These are phyloP conservation scores for Nesospiza acunhae DNA, from an alignment of 2,113 vertebrate genomes.

Conservation along the genomic window DNA sequence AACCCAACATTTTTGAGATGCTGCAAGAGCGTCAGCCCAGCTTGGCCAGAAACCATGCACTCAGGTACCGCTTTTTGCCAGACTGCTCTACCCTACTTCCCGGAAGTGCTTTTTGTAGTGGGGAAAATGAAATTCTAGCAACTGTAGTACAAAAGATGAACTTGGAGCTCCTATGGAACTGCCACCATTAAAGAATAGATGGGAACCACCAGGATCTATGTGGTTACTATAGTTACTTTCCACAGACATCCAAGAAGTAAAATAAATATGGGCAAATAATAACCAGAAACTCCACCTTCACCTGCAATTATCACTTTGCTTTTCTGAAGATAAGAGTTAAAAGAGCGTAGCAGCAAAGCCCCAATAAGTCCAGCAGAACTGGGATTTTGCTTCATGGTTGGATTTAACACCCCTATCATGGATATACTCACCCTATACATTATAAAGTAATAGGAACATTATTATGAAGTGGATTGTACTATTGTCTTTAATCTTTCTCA, in stretches of 20 bases:
- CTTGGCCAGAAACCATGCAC: conserved; percentile 88
- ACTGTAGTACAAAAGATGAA: not conserved
- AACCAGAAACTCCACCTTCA: not conserved
- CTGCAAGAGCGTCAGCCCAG: conserved; percentile 95
- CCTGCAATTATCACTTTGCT: not conserved
- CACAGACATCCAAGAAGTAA: not conserved
- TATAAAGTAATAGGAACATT: not conserved
- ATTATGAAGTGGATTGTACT: not conserved
- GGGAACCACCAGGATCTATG: not conserved
- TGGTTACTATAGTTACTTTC: not conserved
- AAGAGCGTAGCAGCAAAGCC: not conserved
- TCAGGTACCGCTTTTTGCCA: conserved; percentile 79
- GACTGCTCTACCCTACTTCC: not conserved
- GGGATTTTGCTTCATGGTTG: not conserved
- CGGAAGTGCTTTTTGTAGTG: not conserved
- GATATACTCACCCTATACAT: not conserved
- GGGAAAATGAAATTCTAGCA: not conserved
- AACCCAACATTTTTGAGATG: conserved; percentile 97
- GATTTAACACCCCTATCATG: not conserved
- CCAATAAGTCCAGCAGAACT: not conserved
- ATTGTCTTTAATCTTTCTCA: not conserved
- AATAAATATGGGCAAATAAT: not conserved
- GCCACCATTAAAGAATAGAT: not conserved
- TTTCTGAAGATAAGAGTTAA: not conserved
- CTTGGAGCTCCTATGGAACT: not conserved